Evolutionary conservation across 2,113 vertebrate species (phyloP).

Genomic region (Mastomys coucha): DNA sequence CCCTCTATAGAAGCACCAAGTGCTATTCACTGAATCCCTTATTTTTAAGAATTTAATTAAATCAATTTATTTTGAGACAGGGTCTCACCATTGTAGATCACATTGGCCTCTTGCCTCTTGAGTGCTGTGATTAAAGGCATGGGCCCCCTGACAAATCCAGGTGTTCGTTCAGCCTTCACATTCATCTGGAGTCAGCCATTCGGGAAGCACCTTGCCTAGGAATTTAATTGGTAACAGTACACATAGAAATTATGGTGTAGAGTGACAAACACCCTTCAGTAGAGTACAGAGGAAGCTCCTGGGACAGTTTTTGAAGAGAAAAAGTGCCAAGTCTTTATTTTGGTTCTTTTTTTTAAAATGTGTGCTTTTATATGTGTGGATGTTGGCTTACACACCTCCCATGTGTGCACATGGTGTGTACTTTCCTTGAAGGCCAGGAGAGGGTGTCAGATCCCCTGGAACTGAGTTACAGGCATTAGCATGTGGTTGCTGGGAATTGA

Average conservation of each 20-base stretch:
- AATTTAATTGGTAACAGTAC: not conserved
- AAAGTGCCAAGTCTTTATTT: not conserved
- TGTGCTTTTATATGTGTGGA: not conserved
- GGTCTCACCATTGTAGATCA: not conserved
- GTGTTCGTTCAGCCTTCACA: not conserved
- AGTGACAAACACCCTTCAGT: not conserved
- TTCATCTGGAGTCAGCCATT: accelerated
- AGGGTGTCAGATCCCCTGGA: not conserved
- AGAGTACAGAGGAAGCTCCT: not conserved
- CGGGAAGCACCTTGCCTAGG: accelerated
- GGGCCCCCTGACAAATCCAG: too few species aligned
- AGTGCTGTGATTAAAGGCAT: not conserved
- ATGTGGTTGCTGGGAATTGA: not conserved
- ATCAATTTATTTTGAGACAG: not conserved
- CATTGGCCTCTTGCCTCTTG: not conserved
- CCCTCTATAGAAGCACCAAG: not conserved
- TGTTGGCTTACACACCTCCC: not conserved
- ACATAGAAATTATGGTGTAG: accelerated
- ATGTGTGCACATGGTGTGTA: not conserved
- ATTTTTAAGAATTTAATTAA: not conserved
- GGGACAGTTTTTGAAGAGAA: not conserved
- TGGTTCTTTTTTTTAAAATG: not conserved
- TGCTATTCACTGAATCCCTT: not conserved
- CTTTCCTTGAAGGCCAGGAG: not conserved
- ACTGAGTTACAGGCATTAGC: not conserved